Evolutionary conservation across 2,113 vertebrate species (phyloP), one percentile per base, ranked within the genome.

Genomic region (Mungos mungo): DNA sequence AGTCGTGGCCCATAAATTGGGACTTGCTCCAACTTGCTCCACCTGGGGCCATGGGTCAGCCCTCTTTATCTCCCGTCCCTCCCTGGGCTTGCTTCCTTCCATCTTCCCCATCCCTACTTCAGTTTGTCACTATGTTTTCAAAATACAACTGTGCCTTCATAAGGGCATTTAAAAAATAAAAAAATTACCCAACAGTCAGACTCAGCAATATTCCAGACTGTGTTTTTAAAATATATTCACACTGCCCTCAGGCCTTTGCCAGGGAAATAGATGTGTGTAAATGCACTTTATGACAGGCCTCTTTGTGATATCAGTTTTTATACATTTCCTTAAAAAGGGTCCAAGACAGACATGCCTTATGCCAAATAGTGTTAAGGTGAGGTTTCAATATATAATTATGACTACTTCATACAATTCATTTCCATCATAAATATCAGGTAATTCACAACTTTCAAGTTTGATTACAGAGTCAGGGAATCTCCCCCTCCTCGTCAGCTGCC

Each of bases 171-270:
- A n/a, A 45, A 69, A 63, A 38, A 29, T 9, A 4, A 35, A 54
- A 33, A n/a, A 81, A n/a, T 68, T 71, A 71, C 45, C 69, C 45
- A 54, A 27, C 16, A 68, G 4, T 76, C 84, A 93, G 54, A 95
- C 63, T 94, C 10, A 41, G 33, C 57, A 38, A 33, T 38, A 65
- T 60, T 60, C 76, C 52, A 81, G 85, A 87, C 5, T 50, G 54
- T 74, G 68, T 91, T 90, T 96, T 77, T 54, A 66, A 96, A 90
- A 88, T 54, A 76, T 5, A 69, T 52, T 90, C 74, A 69, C 54
- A 47, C 33, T 89, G 38, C 50, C 71, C 79, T 77, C 71, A 80
- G 77, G 77, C 12, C 50, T 95, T 93, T 90, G 84, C 63, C 60
- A 29, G 25, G 7, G 63, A 93, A 82, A 94, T 25, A 80, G 35